These are phyloP conservation scores for Macrostomum lignano DNA, from an alignment of 1,140 invertebrate genomes.

Conservation along the genomic window DNA sequence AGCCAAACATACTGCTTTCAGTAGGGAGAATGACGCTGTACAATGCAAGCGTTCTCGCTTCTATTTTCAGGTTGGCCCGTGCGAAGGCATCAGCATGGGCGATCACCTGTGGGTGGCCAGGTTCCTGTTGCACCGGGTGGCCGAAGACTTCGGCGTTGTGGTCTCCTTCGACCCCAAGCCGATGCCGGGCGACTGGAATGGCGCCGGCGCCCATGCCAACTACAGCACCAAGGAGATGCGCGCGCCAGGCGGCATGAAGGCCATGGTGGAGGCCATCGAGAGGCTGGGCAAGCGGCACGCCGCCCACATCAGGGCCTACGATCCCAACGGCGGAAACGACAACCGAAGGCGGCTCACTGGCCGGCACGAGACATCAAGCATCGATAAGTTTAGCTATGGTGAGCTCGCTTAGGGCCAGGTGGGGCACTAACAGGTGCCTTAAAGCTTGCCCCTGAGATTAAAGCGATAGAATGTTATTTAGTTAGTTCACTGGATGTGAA, in stretches of 20 bases:
- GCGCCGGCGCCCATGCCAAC: conserved; percentile 58
- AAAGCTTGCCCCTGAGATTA: no score
- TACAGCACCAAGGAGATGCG: conserved; percentile 66
- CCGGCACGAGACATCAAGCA: conserved; percentile 25
- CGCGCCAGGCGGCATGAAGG: conserved; percentile 43
- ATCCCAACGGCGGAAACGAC: conserved; percentile 35
- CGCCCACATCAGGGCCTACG: conserved; percentile 60
- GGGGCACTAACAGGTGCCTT: no score
- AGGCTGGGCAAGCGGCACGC: conserved; percentile 48
- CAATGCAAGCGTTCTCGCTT: no score
- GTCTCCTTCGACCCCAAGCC: conserved; percentile 64
- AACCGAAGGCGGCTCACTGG: conserved; percentile 30
- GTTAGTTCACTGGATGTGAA: no score
- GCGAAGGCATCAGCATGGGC: conserved; percentile 44
- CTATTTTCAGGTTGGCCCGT: conserved; percentile 11
- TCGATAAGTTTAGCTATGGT: conserved; percentile 26
- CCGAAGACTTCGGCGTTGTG: conserved; percentile 64
- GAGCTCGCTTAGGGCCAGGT: no score
- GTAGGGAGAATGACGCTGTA: no score
- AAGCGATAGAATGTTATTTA: no score
- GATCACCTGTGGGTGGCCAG: conserved; percentile 68
- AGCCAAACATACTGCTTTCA: no score
- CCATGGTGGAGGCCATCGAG: conserved; percentile 34
- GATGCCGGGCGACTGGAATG: conserved; percentile 53
- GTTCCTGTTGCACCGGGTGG: conserved; percentile 44